phyloP scores from a whole-genome alignment of 2,888 invertebrate species.

The Schizotus pectinicornis region DNA sequence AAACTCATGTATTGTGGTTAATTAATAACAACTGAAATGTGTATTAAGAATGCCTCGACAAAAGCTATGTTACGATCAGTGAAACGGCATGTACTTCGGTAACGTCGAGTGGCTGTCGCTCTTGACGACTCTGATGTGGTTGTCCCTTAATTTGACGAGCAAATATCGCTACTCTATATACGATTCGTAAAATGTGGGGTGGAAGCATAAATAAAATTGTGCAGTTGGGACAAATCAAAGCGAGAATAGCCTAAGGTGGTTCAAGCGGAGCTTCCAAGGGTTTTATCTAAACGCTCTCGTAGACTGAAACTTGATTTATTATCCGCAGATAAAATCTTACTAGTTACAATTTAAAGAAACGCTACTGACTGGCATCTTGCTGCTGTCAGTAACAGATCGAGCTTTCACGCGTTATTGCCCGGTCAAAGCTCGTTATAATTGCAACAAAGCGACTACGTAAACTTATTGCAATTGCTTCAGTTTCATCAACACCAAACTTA shows the following conservation, averaged over 20 bases:
- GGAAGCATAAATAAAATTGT: constrained; percentile 54
- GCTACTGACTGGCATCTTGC: constrained; percentile 45
- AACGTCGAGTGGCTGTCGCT: constrained; percentile 24
- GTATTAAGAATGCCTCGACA: constrained; percentile 4
- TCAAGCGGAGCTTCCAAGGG: constrained; percentile 53
- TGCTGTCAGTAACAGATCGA: constrained; percentile 46
- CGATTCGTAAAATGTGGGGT: constrained; percentile 50
- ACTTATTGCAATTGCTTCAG: neutral
- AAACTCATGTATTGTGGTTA: too few relatives aligned
- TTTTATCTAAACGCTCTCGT: constrained; percentile 54
- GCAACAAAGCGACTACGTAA: constrained; percentile 1
- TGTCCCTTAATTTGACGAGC: constrained; percentile 48
- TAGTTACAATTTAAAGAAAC: constrained; percentile 52
- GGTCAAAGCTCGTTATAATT: constrained; percentile 11
- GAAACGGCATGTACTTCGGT: constrained; percentile 4
- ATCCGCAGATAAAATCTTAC: constrained; percentile 55
- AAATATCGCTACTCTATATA: constrained; percentile 45
- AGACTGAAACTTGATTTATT: constrained; percentile 58
- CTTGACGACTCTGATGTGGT: constrained; percentile 30
- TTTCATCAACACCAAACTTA: too few relatives aligned
- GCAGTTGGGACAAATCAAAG: constrained; percentile 54
- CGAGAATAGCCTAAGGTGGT: constrained; percentile 56
- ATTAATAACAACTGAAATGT: too few relatives aligned
- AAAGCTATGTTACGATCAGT: constrained; percentile 8
- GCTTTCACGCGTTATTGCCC: constrained; percentile 27